phyloP scores from a whole-genome alignment of 2,888 invertebrate genomes.

The Uropetala carovei region DNA sequence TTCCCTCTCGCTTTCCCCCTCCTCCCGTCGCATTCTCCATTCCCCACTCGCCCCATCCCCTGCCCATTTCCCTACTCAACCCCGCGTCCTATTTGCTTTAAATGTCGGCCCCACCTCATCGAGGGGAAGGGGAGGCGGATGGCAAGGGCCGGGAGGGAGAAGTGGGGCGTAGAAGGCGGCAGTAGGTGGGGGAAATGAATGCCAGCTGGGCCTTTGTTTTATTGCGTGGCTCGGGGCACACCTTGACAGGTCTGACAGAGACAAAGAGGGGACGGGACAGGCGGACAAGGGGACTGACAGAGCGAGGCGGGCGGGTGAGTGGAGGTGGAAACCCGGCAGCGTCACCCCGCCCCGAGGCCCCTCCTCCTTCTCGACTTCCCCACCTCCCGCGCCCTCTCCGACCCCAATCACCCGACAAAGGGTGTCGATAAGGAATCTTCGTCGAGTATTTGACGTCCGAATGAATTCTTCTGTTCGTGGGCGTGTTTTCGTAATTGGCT shows the following conservation, averaged over 20 bases:
- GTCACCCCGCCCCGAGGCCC: conserved; percentile 30
- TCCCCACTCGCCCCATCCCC: background rate
- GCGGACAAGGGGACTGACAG: conserved; percentile 61
- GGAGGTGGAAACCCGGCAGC: conserved; percentile 55
- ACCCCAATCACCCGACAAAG: conserved; percentile 50
- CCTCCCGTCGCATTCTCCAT: background rate
- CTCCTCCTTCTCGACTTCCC: background rate
- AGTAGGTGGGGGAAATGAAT: conserved; percentile 41
- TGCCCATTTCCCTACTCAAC: background rate
- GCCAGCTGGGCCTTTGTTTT: conserved; percentile 61
- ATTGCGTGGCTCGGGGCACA: conserved; percentile 60
- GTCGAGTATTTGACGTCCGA: conserved; percentile 58
- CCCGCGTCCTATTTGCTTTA: conserved; percentile 16
- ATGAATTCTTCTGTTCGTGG: conserved; percentile 29
- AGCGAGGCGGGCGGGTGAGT: conserved; percentile 46
- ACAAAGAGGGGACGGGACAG: conserved; percentile 61
- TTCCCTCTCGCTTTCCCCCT: background rate
- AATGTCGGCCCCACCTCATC: conserved; percentile 36
- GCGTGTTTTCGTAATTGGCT: conserved; percentile 54
- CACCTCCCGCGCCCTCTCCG: background rate
- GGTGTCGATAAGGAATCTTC: conserved; percentile 53
- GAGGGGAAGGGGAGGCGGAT: background rate
- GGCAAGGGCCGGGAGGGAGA: background rate
- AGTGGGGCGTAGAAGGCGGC: background rate
- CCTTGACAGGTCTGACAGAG: conserved; percentile 63